Conservation (phyloP, 2,113 vertebrate genomes). For the Perca fluviatilis region DNA sequence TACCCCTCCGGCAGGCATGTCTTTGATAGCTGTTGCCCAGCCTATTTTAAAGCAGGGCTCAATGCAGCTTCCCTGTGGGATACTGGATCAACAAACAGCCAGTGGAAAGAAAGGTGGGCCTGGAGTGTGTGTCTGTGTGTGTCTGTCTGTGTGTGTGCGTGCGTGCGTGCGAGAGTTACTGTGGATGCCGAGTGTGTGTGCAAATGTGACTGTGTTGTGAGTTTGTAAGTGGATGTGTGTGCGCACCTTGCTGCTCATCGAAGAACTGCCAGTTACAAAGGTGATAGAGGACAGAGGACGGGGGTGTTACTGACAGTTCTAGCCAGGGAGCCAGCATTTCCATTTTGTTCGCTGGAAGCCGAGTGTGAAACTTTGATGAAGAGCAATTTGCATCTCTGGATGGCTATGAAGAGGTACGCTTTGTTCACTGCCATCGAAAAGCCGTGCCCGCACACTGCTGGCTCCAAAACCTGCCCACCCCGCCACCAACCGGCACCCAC, state of each 20-base stretch:
- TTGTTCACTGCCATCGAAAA: constrained; percentile 74
- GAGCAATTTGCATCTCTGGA: constrained; percentile 85
- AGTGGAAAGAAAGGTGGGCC: constrained; percentile 52
- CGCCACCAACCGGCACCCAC: constrained; percentile 59
- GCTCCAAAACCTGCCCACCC: constrained; percentile 65
- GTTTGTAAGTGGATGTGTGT: constrained; percentile 44
- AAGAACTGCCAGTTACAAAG: constrained; percentile 55
- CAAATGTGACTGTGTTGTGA: constrained; percentile 37
- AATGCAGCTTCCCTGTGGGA: constrained; percentile 61
- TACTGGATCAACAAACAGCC: constrained; percentile 65
- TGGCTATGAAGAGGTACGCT: constrained; percentile 77
- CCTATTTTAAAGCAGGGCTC: constrained; percentile 68
- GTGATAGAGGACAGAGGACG: constrained; percentile 59
- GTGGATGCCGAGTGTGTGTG: constrained; percentile 38
- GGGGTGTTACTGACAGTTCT: constrained; percentile 63
- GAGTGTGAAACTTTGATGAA: constrained; percentile 84
- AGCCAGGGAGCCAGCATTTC: constrained; percentile 66
- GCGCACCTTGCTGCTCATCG: constrained; percentile 63
- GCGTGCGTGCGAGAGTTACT: not conserved
- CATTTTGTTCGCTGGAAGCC: constrained; percentile 79
- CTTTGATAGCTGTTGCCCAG: constrained; percentile 73
- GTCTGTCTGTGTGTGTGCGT: constrained; percentile 15
- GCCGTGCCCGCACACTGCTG: constrained; percentile 69
- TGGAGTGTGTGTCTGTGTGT: constrained; percentile 36
- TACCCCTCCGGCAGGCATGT: constrained; percentile 60